These are phyloP conservation scores for Microtus pennsylvanicus DNA, from an alignment of 2,113 vertebrate genomes.

Conservation along the genomic window DNA sequence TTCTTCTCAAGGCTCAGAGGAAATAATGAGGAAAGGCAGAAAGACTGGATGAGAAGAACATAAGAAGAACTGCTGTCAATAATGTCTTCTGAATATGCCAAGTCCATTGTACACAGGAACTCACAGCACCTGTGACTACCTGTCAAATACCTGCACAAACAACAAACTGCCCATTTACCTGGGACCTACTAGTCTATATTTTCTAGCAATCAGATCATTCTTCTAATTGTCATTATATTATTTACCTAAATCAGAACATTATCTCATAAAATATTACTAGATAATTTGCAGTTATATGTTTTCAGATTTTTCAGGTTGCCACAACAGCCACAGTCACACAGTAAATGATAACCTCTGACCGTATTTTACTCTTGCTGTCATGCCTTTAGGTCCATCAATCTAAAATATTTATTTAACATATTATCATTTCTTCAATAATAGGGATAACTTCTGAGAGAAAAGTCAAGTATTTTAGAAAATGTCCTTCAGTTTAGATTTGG, in stretches of 20 bases:
- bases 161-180: not conserved
- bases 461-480: slow-evolving; percentile 40
- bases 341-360: not conserved
- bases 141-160: not conserved
- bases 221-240: not conserved
- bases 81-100: too few species aligned
- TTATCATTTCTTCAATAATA: not conserved
- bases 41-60: not conserved
- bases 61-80: too few species aligned
- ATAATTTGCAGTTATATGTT: not conserved
- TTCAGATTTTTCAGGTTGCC: not conserved
- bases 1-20: not conserved
- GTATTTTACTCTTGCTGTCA: not conserved
- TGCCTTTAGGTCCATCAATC: not conserved
- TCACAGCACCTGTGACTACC: not conserved
- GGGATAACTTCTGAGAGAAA: not conserved
- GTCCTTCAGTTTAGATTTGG: not conserved
- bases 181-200: not conserved
- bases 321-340: not conserved
- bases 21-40: not conserved
- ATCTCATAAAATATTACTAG: not conserved
- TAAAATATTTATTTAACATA: slow-evolving; percentile 8
- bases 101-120: not conserved
- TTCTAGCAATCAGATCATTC: slow-evolving; percentile 30
- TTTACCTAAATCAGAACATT: slow-evolving; percentile 40